These are phyloP conservation scores for Thereva nobilitata DNA, from an alignment of 2,888 invertebrate species.

Conservation along the genomic window DNA sequence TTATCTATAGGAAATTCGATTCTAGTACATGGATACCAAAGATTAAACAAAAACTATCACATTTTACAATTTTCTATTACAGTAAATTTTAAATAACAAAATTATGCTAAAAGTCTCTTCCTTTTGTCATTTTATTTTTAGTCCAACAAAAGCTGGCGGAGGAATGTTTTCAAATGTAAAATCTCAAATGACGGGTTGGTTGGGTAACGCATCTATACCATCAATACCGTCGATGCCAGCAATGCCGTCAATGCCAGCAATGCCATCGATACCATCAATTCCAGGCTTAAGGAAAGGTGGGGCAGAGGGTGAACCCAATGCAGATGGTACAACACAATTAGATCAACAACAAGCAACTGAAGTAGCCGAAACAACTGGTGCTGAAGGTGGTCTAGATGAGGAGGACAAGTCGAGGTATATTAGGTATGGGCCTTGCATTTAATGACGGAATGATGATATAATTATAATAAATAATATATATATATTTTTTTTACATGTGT, in stretches of 20 bases:
- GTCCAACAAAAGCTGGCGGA: constrained; percentile 71
- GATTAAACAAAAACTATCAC: no score
- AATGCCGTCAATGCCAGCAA: constrained; percentile 55
- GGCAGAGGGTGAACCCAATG: constrained; percentile 58
- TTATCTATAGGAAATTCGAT: no score
- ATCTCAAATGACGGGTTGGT: constrained; percentile 83
- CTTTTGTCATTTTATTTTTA: constrained; percentile 52
- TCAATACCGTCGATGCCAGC: constrained; percentile 59
- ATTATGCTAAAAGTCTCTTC: neutral
- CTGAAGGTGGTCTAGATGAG: constrained; percentile 64
- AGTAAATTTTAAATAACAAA: no score
- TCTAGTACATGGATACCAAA: no score
- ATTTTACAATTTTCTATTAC: no score
- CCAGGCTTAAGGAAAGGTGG: constrained; percentile 72
- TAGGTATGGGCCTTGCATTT: constrained; percentile 68
- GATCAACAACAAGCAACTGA: constrained; percentile 56
- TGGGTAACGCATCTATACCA: constrained; percentile 63
- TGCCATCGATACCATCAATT: constrained; percentile 58
- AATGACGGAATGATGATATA: constrained; percentile 57
- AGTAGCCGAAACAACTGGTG: constrained; percentile 43
- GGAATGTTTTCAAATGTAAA: constrained; percentile 87
- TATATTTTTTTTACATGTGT: no score
- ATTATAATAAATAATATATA: constrained; percentile 5
- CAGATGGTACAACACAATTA: constrained; percentile 59
- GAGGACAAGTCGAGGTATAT: constrained; percentile 87